Conservation (phyloP, 23 tunicate genomes). For the Halocynthia roretzi region DNA sequence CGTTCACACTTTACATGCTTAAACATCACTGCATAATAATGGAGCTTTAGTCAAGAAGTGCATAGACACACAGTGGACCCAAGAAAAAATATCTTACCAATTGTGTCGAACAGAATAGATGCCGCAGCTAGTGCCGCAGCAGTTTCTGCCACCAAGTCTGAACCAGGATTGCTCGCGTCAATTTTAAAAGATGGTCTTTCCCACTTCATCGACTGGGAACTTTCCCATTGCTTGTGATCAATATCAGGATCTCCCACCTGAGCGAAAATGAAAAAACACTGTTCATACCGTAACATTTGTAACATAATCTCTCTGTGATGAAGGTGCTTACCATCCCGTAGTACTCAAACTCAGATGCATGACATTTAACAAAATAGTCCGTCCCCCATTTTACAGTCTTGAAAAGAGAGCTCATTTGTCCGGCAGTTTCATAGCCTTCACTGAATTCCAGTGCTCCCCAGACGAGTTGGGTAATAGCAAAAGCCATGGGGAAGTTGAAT, state of each 20-base stretch:
- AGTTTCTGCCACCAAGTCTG: conserved; percentile 52
- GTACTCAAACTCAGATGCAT: conserved; percentile 38
- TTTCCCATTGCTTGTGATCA: conserved; percentile 54
- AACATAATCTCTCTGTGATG: not conserved
- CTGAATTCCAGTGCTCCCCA: conserved; percentile 71
- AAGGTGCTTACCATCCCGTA: conserved; percentile 51
- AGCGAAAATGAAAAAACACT: not conserved
- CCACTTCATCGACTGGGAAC: conserved; percentile 36
- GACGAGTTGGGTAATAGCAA: conserved; percentile 71
- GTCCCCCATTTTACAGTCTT: conserved; percentile 83
- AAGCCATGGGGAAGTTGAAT: conserved; percentile 87
- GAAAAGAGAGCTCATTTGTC: conserved; percentile 29
- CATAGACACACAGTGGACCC: not conserved
- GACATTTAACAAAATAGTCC: conserved; percentile 72
- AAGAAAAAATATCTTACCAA: conserved; percentile 20
- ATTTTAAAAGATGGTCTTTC: conserved; percentile 63
- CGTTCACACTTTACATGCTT: no score
- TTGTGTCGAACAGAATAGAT: conserved; percentile 32
- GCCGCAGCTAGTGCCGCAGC: conserved; percentile 60
- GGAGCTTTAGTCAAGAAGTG: not conserved
- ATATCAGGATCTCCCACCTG: conserved; percentile 75
- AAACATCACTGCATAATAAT: no score
- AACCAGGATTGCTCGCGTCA: conserved; percentile 42
- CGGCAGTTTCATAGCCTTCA: conserved; percentile 51
- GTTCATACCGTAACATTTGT: not conserved